Evolutionary conservation across 2,797 vertebrate species (phyloP), one percentile per base, ranked within the genome.

Genomic region (Gambelia wislizenii): DNA sequence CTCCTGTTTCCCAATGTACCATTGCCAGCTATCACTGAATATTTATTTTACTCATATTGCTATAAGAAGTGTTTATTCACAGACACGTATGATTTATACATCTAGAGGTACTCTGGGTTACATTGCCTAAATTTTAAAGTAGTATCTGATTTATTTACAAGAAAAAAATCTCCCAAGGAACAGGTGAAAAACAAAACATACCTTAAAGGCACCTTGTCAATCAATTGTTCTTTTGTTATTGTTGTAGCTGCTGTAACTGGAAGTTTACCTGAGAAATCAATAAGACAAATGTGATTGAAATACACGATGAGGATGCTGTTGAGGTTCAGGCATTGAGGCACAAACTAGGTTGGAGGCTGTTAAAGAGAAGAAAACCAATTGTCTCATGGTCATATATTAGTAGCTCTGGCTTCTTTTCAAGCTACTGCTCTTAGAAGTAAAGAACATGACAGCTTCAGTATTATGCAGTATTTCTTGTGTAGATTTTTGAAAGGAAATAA

Each of bases 401-500:
- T 86, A 92, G 52, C 44, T 1, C 10, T 86, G 87, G 64, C 1
- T 89, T 93, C 93, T 93, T 92, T 92, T 88, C 88, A 91, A 30
- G 0, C 0, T 0, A 59, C 87, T 25, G 59, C 85, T 88, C 61
- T 87, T 0, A 2, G 91, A 47, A 1, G 90, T 95, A 95, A 95
- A 94, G 94, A 96, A 92, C 86, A 2, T 79, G 92, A 95, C 94
- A 93, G 95, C 94, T 95, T 92, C 89, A 90, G 91, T 93, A 94
- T 95, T 94, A 90, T 88, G 77, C 0, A 0, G 92, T 61, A 59
- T 0, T 87, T 89, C 95, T 96, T 97, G 95, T 89, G 94, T 93
- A 87, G 61, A 61, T 95, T 96, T 75, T 95, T 96, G 94, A 97
- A 96, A 97, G 95, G 91, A 91, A 86, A 92, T 95, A 94, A 94